A percentile compares a stretch with the other conserved stretches of the same genome.
Conservation (phyloP, 2,113 vertebrate species). For the Sorex fumeus region DNA sequence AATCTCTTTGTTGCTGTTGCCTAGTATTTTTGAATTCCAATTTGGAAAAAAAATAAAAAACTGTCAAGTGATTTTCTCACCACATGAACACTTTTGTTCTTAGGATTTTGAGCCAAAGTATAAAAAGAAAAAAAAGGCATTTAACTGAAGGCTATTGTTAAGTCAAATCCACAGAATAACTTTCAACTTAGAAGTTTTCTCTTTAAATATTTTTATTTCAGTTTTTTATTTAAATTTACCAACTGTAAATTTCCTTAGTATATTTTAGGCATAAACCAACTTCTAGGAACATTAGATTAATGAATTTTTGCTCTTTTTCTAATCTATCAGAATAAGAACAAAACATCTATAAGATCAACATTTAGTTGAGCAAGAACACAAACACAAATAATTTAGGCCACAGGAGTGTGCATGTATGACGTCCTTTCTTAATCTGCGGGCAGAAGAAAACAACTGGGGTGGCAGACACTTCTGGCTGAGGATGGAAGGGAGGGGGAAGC, state of each 20-base stretch:
- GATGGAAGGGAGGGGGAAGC: slow-evolving; percentile 15
- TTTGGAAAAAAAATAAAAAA: slow-evolving; percentile 51
- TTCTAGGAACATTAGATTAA: background rate
- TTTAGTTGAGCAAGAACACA: slow-evolving; percentile 50
- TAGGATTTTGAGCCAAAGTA: background rate
- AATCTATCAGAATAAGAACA: slow-evolving; percentile 41
- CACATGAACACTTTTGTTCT: slow-evolving; percentile 19
- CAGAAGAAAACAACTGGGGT: slow-evolving; percentile 61
- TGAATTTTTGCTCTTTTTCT: background rate
- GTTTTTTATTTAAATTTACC: slow-evolving; percentile 6
- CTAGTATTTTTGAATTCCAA: slow-evolving; percentile 48
- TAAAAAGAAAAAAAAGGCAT: background rate
- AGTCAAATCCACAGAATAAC: background rate
- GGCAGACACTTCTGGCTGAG: slow-evolving; percentile 60
- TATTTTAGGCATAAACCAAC: background rate
- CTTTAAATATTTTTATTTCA: background rate
- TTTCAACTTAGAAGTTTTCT: slow-evolving; percentile 20
- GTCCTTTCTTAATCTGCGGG: slow-evolving; percentile 53
- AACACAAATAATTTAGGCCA: slow-evolving; percentile 1
- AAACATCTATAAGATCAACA: slow-evolving; percentile 41
- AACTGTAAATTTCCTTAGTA: slow-evolving; percentile 2
- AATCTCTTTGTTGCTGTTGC: slow-evolving; percentile 10
- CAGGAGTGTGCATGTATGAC: slow-evolving; percentile 35
- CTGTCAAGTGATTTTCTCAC: slow-evolving; percentile 42
- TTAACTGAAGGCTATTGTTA: background rate